Conservation (phyloP, 2,888 invertebrate species). For the Lymantria dispar region DNA sequence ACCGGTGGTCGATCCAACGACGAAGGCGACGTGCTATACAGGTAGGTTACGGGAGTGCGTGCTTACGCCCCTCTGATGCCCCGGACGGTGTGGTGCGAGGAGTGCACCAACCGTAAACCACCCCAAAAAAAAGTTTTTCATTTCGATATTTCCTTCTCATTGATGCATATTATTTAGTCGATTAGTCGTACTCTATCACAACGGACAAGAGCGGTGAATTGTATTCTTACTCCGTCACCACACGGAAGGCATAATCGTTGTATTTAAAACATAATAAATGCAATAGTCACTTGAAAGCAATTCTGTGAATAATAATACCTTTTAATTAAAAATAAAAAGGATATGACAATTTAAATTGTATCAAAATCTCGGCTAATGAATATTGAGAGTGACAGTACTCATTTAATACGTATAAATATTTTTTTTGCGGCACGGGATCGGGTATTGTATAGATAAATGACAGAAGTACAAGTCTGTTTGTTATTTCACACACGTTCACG, state of each 20-base stretch:
- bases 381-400: conserved; percentile 33
- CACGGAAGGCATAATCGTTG: too few species aligned
- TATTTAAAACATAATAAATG: conserved; percentile 12
- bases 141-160: too few species aligned
- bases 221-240: not conserved
- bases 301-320: conserved; percentile 65
- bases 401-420: not conserved
- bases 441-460: conserved; percentile 5
- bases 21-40: too few species aligned
- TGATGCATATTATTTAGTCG: too few species aligned
- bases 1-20: too few species aligned
- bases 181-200: too few species aligned
- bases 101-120: too few species aligned
- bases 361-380: conserved; percentile 57
- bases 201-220: too few species aligned
- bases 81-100: too few species aligned
- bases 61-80: too few species aligned
- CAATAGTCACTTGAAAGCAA: conserved; percentile 43
- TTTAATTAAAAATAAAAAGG: conserved; percentile 61
- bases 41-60: too few species aligned
- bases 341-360: conserved; percentile 45
- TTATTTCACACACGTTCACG: not conserved
- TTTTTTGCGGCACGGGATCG: conserved; percentile 4
- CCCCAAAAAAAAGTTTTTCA: too few species aligned
- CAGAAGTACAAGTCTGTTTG: conserved; percentile 7